Evolutionary conservation across 2,797 vertebrate genomes (phyloP).

Genomic region (Eurystomus glaucurus): DNA sequence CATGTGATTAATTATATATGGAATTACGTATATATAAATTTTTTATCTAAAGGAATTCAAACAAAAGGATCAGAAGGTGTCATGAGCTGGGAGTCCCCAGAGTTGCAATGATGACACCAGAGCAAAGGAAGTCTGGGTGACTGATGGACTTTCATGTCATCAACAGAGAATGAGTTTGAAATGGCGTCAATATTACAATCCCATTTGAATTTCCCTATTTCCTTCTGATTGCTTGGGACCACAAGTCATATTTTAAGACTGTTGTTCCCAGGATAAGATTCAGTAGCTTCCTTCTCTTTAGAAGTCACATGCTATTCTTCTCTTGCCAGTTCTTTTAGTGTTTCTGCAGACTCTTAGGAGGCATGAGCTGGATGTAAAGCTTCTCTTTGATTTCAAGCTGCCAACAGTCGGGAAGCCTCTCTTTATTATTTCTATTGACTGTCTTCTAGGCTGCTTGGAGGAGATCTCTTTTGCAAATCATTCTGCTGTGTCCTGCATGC

Average conservation of each 20-base stretch:
- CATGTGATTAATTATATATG: not conserved
- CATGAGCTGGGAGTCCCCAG: not conserved
- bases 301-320: not conserved
- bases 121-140: not conserved
- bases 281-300: slow-evolving; percentile 13
- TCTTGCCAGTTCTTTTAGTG: not conserved
- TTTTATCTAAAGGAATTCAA: not conserved
- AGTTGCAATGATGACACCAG: not conserved
- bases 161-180: not conserved
- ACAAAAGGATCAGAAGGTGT: not conserved
- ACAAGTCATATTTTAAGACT: not conserved
- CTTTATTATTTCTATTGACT: not conserved
- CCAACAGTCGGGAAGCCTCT: not conserved
- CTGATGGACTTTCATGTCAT: not conserved
- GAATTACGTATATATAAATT: not conserved
- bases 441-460: not conserved
- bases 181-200: not conserved
- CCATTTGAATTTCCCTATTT: not conserved
- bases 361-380: not conserved
- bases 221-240: not conserved
- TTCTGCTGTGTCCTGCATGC: not conserved
- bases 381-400: slow-evolving; percentile 22
- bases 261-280: not conserved
- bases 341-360: not conserved
- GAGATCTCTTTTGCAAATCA: not conserved